Evolutionary conservation across 2,113 vertebrate genomes (phyloP).

Genomic region (Ibidorhyncha struthersii): DNA sequence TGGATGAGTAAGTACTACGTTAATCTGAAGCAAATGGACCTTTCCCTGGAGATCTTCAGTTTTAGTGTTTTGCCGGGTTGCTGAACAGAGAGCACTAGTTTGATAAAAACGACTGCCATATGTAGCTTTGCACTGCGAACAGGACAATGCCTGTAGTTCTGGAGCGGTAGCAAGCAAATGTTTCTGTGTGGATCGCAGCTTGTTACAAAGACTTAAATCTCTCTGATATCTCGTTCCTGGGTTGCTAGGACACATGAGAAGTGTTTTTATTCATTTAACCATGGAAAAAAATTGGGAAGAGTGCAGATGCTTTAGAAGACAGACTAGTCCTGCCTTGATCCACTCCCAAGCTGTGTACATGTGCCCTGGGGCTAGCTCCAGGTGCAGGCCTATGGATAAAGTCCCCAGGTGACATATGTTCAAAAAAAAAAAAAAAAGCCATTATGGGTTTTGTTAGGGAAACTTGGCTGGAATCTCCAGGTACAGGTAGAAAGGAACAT

Average conservation of each 20-base stretch:
- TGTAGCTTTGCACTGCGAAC: neutral
- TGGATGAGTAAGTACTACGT: neutral
- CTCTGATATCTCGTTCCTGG: neutral
- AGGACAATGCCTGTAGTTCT: neutral
- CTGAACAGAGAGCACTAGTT: neutral
- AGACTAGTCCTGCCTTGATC: conserved; percentile 35
- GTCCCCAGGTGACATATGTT: neutral
- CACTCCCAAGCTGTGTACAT: neutral
- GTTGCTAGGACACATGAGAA: conserved; percentile 23
- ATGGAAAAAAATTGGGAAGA: neutral
- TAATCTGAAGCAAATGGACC: neutral
- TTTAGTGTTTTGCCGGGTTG: neutral
- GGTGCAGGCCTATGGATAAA: neutral
- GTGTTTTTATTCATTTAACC: conserved; percentile 17
- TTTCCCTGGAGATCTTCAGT: neutral
- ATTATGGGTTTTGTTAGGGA: neutral
- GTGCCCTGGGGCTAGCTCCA: neutral
- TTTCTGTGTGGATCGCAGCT: neutral
- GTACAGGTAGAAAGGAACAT: neutral
- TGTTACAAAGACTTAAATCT: neutral
- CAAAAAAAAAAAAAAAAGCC: neutral
- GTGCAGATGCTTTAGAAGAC: neutral
- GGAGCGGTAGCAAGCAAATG: neutral
- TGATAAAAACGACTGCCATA: neutral
- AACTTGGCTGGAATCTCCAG: neutral